phyloP scores from a whole-genome alignment of 1,140 invertebrate genomes.

The Triops cancriformis region DNA sequence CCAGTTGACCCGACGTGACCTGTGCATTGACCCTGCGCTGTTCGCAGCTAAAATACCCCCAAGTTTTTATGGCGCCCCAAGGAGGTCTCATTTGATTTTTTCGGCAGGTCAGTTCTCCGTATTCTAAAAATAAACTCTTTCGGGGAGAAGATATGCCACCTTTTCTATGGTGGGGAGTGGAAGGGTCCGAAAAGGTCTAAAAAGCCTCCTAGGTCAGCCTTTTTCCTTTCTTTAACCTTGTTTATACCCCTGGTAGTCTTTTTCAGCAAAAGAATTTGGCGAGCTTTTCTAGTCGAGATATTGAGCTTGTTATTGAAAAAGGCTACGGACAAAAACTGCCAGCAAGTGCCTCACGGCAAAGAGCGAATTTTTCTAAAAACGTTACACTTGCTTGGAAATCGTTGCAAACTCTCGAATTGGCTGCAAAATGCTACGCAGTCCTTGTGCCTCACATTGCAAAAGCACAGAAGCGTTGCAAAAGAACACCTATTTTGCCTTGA shows the following conservation, averaged over 20 bases:
- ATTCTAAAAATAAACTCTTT: not conserved
- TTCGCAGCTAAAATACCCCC: not conserved
- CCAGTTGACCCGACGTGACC: not conserved
- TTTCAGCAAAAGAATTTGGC: not conserved
- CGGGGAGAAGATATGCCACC: not conserved
- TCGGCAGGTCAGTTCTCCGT: not conserved
- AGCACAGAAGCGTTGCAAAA: too few relatives aligned
- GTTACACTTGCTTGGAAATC: too few relatives aligned
- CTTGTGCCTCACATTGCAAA: too few relatives aligned
- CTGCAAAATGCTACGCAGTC: too few relatives aligned
- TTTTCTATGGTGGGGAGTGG: not conserved
- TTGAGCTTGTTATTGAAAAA: too few relatives aligned
- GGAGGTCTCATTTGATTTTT: not conserved
- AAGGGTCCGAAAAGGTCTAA: not conserved
- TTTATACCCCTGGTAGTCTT: not conserved
- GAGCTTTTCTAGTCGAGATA: too few relatives aligned
- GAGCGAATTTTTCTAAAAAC: too few relatives aligned
- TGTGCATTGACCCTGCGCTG: not conserved
- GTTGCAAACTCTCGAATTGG: too few relatives aligned
- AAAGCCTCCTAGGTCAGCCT: not conserved
- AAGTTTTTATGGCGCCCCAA: slow-evolving; percentile 1
- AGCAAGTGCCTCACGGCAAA: too few relatives aligned
- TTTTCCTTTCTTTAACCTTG: not conserved
- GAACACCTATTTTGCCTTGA: too few relatives aligned
- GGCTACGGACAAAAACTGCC: too few relatives aligned